These are phyloP conservation scores for Apogon hyalosoma DNA, from an alignment of 2,797 vertebrate genomes.

Conservation along the genomic window DNA sequence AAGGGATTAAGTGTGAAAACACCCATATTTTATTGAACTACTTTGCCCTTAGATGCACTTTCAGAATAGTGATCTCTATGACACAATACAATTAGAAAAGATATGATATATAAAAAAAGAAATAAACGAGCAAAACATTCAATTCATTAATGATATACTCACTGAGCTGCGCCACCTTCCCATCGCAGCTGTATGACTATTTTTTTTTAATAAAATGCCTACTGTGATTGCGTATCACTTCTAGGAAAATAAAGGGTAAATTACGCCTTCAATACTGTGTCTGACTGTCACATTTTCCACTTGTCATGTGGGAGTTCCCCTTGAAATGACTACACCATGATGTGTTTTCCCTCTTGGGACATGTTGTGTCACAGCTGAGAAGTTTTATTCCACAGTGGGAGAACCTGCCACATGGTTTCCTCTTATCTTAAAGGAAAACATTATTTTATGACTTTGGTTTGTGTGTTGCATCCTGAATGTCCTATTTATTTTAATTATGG, in stretches of 20 bases:
- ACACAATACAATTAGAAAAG: no score
- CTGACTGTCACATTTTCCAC: conserved; percentile 5
- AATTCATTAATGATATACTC: no score
- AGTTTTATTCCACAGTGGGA: not conserved
- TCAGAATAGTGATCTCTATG: no score
- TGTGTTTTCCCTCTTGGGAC: conserved; percentile 30
- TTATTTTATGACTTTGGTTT: not conserved
- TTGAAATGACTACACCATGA: conserved; percentile 1
- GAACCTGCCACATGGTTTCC: not conserved
- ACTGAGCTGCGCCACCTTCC: no score
- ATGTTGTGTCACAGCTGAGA: conserved; percentile 25
- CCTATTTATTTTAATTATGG: conserved; percentile 14
- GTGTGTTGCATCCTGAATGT: not conserved
- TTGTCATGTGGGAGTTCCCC: conserved; percentile 4
- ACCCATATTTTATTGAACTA: no score
- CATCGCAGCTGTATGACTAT: no score
- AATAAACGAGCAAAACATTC: no score
- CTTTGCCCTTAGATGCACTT: no score
- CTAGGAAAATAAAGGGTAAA: not conserved
- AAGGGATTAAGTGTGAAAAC: no score
- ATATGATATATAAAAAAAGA: no score
- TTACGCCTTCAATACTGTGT: not conserved
- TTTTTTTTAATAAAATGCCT: no score
- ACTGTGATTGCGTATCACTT: not conserved
- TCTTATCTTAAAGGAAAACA: conserved; percentile 2